phyloP scores from a whole-genome alignment of 2,113 vertebrate species.

The Machaerirhynchus nigripectus region DNA sequence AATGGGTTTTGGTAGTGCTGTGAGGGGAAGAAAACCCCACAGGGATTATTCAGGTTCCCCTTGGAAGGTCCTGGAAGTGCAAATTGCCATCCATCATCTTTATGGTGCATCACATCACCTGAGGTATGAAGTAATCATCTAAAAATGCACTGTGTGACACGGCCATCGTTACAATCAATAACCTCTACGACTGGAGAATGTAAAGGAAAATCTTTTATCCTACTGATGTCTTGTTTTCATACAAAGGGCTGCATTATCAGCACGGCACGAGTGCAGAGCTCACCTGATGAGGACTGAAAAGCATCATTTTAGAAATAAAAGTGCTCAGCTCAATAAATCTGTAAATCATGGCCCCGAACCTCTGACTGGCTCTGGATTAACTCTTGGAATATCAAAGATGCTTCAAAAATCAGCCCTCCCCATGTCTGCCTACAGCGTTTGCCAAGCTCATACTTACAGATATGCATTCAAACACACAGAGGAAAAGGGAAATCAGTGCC shows the following conservation, averaged over 20 bases:
- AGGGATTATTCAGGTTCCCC: neutral
- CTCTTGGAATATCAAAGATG: neutral
- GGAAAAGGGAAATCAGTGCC: neutral
- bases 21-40: neutral
- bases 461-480: rapidly evolving
- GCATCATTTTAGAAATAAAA: neutral
- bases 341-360: neutral
- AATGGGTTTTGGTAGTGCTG: neutral
- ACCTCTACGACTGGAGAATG: neutral
- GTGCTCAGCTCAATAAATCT: neutral
- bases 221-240: neutral
- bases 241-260: neutral
- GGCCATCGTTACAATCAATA: conserved; percentile 7
- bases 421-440: rapidly evolving
- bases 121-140: conserved; percentile 62
- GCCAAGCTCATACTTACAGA: neutral
- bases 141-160: conserved; percentile 45
- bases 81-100: conserved; percentile 47
- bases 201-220: conserved; percentile 19
- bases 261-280: neutral
- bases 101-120: conserved; percentile 40
- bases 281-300: neutral
- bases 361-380: neutral
- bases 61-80: conserved; percentile 27
- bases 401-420: neutral